These are phyloP conservation scores for Rhagoletis pomonella DNA, from an alignment of 1,140 invertebrate genomes.

Conservation along the genomic window DNA sequence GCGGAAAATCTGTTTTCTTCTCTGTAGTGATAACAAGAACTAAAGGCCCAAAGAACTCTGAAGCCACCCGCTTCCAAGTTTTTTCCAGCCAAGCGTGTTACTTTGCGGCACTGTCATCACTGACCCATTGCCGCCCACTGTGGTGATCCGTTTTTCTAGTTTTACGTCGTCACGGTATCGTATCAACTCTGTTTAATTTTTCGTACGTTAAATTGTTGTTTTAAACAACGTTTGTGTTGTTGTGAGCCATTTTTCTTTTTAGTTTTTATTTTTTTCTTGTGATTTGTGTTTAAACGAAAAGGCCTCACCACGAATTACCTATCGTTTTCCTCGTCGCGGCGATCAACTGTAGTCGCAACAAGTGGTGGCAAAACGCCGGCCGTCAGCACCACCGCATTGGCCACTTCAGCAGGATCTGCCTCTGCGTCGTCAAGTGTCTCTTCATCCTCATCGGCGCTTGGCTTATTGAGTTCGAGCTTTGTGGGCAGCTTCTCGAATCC, in stretches of 20 bases:
- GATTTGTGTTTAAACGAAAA: slow-evolving; percentile 58
- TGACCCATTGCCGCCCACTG: not conserved
- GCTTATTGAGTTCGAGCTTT: slow-evolving; percentile 54
- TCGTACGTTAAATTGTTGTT: not conserved
- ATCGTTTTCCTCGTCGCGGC: slow-evolving; percentile 67
- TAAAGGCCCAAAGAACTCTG: not conserved
- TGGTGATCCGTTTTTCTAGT: not conserved
- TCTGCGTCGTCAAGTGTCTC: slow-evolving; percentile 46
- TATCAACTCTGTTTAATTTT: not conserved
- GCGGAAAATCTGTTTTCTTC: not conserved
- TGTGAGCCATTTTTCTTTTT: not conserved
- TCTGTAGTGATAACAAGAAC: not conserved
- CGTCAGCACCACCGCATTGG: slow-evolving; percentile 60
- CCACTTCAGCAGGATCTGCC: slow-evolving; percentile 59
- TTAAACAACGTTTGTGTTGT: not conserved
- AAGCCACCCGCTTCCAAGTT: not conserved
- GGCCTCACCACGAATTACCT: slow-evolving; percentile 72
- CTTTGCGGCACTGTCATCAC: not conserved
- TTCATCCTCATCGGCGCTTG: slow-evolving; percentile 28
- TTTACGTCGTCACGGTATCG: slow-evolving; percentile 7
- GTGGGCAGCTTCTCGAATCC: slow-evolving; percentile 48
- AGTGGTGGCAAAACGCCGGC: slow-evolving; percentile 56
- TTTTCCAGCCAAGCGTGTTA: not conserved
- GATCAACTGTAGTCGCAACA: slow-evolving; percentile 68
- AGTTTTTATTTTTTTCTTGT: not conserved